Conservation (phyloP, 1,140 invertebrate genomes). For the Anastrepha obliqua region DNA sequence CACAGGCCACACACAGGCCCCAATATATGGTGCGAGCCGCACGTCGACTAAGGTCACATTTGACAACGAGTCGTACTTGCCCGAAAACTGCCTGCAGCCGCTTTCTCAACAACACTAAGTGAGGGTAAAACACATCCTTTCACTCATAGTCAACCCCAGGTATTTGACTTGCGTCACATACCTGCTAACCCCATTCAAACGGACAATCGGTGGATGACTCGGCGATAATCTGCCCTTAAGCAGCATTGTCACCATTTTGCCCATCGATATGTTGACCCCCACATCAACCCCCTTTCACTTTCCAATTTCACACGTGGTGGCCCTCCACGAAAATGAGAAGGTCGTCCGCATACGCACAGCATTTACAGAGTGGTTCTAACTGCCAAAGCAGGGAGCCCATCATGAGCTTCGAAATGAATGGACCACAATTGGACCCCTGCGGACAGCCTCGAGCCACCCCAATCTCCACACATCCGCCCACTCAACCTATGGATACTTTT, state of each 20-base stretch:
- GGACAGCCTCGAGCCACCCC: slow-evolving; percentile 41
- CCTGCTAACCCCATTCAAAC: background rate
- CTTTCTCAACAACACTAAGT: background rate
- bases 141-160: slow-evolving; percentile 52
- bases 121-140: slow-evolving; percentile 29
- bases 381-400: slow-evolving; percentile 52
- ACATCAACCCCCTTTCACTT: background rate
- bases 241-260: slow-evolving; percentile 39
- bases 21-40: too few species aligned
- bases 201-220: background rate
- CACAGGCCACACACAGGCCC: too few species aligned
- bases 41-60: too few species aligned
- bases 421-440: slow-evolving; percentile 58
- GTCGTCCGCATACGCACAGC: slow-evolving; percentile 59
- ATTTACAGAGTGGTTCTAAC: slow-evolving; percentile 16
- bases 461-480: background rate
- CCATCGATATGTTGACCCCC: slow-evolving; percentile 21
- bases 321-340: slow-evolving; percentile 55
- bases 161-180: slow-evolving; percentile 53
- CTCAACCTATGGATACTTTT: background rate
- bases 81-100: too few species aligned
- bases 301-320: background rate
- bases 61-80: too few species aligned
- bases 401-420: slow-evolving; percentile 60
- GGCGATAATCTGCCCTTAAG: slow-evolving; percentile 18